Evolutionary conservation across 2,113 vertebrate genomes (phyloP), one percentile per base, ranked within the genome.

Genomic region (Rhinogobius similis): DNA sequence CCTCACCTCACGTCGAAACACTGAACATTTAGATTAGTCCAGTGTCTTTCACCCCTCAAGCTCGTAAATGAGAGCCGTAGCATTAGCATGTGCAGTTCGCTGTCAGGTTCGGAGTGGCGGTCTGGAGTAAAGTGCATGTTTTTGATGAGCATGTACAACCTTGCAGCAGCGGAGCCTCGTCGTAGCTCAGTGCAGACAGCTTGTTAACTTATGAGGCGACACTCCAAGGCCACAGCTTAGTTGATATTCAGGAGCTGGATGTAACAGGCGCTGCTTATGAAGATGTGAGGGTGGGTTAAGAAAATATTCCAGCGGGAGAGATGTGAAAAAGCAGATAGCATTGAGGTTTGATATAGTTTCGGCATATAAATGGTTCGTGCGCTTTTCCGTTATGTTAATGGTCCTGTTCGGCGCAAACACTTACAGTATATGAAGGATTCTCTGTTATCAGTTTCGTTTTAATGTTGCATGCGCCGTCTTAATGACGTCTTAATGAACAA

Each of bases 91-190:
- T 27, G 64, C 26, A 73, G 68, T 20, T 32, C 7, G 44, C 67
- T 23, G 73, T 46, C 44, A 41, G 43, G 64, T 41, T 50, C 75
- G 65, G 48, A 73, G 63, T 43, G 24, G 39, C 66, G 52, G 50
- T 56, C 44, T 12, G 70, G 73, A 72, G 21, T 38, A 62, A 62
- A 61, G 55, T 29, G 43, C 27, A n/a, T 66, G 64, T 83, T 69
- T 72, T 65, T 62, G 67, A 74, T 77, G 64, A 81, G 73, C 44
- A 23, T 24, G 58, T 76, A 70, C 61, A 69, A 24, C 63, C 75
- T 73, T 83, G 67, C 55, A 64, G 67, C 55, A 64, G 20, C 41
- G 9, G 43, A 14, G 72, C 32, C 66, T 58, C 62, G 66, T 64
- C 27, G 38, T 68, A 44, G 32, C 59, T 72, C 74, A 61, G 59